Base-by-base conservation (phyloP, 2,797 vertebrate genomes). In the Esox masquinongy region DNA sequence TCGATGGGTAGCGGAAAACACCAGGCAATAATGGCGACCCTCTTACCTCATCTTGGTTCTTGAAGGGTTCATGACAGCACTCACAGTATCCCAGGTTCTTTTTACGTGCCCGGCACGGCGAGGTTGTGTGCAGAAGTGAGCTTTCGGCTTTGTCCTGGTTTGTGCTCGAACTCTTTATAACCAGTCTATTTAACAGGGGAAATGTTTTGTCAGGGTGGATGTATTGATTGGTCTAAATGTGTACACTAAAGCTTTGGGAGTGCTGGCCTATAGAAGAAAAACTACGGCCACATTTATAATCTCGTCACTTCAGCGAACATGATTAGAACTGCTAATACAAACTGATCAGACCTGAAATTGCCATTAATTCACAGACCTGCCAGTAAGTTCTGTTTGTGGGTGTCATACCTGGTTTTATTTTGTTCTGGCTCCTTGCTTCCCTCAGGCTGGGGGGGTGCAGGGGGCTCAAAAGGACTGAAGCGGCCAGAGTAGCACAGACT, bases 401-500 rank as follows among this genome's bases (percentile, higher is more conserved):
- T 50, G 36, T 74, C 92, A 81, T 91, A 91, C 94, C 93, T 95
- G 79, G 83, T 75, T 81, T 79, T 90, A 67, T 22, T 74, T 19
- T 83, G 68, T 76, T 3, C 77, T 26, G 78, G 70, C 9, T 83
- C 86, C 0, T 73, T 86, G 72, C 2, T 71, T 74, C 77, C 86
- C 47, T 87, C 31, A 83, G 92, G 85, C 22, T 72, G 12, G 72
- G 83, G 77, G 72, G 86, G 83, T 43, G 91, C 81, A 17, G 53
- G 84, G 31, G 88, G 80, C 77, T 96, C 95, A 83, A 97, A 97
- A 0, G 96, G 95, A 89, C 96, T 96, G 78, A 79, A 93, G 31
- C 84, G 88, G 70, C 92, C 94, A 29, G 81, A 82, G 88, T 94
- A 95, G 81, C 86, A 95, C 76, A 97, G 80, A 67, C 86, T 75